Percentiles rank a stretch among this genome's conserved stretches.
Conservation (phyloP, 2,797 vertebrate genomes). For the Etheostoma nigrum region DNA sequence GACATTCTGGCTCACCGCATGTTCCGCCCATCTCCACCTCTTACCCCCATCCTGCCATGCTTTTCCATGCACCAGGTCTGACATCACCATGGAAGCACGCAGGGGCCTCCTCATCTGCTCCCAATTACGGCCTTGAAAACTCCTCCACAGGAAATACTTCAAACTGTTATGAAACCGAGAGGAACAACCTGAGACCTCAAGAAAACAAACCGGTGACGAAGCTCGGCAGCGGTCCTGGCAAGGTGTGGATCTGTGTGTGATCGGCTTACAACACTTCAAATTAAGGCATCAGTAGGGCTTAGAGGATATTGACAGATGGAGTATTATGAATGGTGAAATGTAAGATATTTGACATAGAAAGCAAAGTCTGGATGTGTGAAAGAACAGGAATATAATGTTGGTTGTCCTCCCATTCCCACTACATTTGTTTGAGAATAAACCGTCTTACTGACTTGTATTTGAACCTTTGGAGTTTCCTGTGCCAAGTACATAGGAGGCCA, state of each 20-base stretch:
- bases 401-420: conserved; percentile 14
- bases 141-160: conserved; percentile 68
- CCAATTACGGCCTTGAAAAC: conserved; percentile 79
- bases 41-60: conserved; percentile 42
- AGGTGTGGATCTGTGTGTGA: conserved; percentile 51
- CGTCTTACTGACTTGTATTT: conserved; percentile 33
- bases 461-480: conserved; percentile 39
- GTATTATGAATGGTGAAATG: conserved; percentile 31
- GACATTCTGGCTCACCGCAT: conserved; percentile 64
- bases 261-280: conserved; percentile 43
- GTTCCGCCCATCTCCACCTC: conserved; percentile 27
- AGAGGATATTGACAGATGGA: conserved; percentile 34
- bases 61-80: conserved; percentile 75
- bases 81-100: conserved; percentile 85
- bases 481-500: conserved; percentile 29
- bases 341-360: conserved; percentile 29
- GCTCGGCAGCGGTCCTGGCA: conserved; percentile 26
- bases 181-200: conserved; percentile 73
- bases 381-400: not conserved
- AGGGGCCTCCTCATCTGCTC: conserved; percentile 85
- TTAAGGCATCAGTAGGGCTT: conserved; percentile 25
- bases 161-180: conserved; percentile 72
- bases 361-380: conserved; percentile 18
- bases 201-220: conserved; percentile 65
- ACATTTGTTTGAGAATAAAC: conserved; percentile 40